These are phyloP conservation scores for Daubentonia madagascariensis DNA, from an alignment of 2,113 vertebrate genomes.

Conservation along the genomic window DNA sequence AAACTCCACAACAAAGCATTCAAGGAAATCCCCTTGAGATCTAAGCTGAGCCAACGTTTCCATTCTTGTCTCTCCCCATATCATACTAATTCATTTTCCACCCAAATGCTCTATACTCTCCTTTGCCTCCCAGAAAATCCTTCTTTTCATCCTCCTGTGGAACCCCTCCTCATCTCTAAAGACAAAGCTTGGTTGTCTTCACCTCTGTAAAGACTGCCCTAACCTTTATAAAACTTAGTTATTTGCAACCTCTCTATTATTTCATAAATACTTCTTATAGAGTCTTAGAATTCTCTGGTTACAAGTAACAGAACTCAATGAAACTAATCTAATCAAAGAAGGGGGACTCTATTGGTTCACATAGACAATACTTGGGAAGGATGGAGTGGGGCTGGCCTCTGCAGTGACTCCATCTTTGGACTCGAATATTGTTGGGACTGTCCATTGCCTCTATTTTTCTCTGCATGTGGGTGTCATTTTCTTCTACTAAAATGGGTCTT, in stretches of 20 bases:
- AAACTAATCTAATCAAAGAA: background rate
- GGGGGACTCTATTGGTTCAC: background rate
- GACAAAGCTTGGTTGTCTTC: background rate
- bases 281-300: background rate
- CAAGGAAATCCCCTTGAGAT: background rate
- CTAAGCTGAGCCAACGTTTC: background rate
- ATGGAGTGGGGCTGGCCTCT: background rate
- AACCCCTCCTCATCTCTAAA: background rate
- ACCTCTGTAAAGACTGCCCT: background rate
- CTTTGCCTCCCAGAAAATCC: background rate
- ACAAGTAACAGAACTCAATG: background rate
- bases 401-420: background rate
- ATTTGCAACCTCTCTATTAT: background rate
- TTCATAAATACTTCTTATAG: background rate
- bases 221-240: background rate
- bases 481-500: background rate
- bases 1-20: background rate
- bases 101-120: background rate
- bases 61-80: background rate
- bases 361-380: background rate
- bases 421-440: background rate
- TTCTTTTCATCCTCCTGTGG: background rate
- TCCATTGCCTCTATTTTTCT: background rate
- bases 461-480: background rate
- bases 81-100: background rate